Base-by-base conservation (phyloP, 2,797 vertebrate genomes). In the Decapterus maruadsi region DNA sequence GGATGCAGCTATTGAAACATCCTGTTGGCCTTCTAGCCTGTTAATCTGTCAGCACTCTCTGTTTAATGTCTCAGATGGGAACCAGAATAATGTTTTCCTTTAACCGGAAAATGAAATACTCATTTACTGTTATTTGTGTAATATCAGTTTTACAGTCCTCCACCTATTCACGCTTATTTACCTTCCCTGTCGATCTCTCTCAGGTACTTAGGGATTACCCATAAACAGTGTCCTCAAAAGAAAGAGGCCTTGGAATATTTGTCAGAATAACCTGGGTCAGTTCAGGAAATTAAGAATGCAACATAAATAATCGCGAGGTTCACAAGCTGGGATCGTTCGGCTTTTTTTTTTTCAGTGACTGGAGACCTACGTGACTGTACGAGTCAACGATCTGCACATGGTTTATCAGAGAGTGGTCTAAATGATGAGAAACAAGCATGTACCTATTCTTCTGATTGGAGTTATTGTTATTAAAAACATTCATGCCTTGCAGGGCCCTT, bases 351-450 rank as follows among this genome's bases (percentile, higher is more conserved):
- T 36, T 46, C 8, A 26, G 9, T 58, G 57, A 9, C 29, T 36
- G 14, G 26, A 59, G 67, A 68, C 50, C 10, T n/a, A 10, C n/a
- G 56, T 50, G 53, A 57, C 34, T 22, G 9, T 3, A 29, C 58
- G 43, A 57, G 19, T 48, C 45, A 54, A 45, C 14, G 43, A 51
- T 8, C 1, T 19, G 9, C 1, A 19, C 11, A 31, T 42, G 51
- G 54, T 69, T 57, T 11, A 56, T 73, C 50, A 55, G 54, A 78
- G 34, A 71, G 7, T 34, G 36, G 31, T 61, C 26, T 34, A 55
- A 51, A 66, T 43, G 42, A 56, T 6, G 12, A 58, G 22, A 77
- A 69, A 45, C 59, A 40, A 61, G 64, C 55, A 8, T 31, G 38
- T 34, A 69, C 48, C 12, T 63, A 31, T 20, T 68, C 54, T 34